Base-by-base conservation (phyloP, 2,888 invertebrate species). In the Meteorus colon region DNA sequence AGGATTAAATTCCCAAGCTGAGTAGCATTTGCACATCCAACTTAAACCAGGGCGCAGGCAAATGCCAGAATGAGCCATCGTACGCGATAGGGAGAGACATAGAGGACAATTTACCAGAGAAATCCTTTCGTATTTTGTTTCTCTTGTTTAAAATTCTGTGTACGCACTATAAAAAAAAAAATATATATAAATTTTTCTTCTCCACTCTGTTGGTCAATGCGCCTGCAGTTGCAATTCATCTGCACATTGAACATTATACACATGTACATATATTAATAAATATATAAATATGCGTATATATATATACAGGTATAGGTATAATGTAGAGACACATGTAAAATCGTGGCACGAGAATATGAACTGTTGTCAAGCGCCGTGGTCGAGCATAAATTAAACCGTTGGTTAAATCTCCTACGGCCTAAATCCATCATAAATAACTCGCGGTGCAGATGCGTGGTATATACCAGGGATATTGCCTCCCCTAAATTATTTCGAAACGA, bases 401-500 rank as follows among this genome's bases (percentile, higher is more conserved):
- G 85, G 85, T 86, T 86, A 88, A 88, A 88, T 83, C 86, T 78
- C 67, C 77, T 73, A 86, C 83, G 82, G 82, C 79, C 86, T 87
- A 87, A 66, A 87, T 88, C 87, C 86, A 87, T 72, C 72, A 72
- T 72, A 72, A 89, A 89, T 89, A 89, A 89, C 89, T 89, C 85
- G 81, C 71, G 80, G 84, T 85, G 82, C 88, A 88, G 87, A 87
- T 88, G 89, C 86, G 87, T 81, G 48, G 75, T 75, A 75, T 77
- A 78, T 75, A 79, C 74, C 77, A 83, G 84, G 85, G 84, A 84
- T 80, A 85, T 85, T 79, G 83, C 83, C 86, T 86, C 87, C 88
- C 88, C 88, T 88, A 86, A 88, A 89, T 89, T 88, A 88, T 88
- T 88, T 87, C 86, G 82, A 84, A 85, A 82, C 81, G 82, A 82